These are phyloP conservation scores for Gyps fulvus DNA, from an alignment of 2,113 vertebrate genomes.

Conservation along the genomic window DNA sequence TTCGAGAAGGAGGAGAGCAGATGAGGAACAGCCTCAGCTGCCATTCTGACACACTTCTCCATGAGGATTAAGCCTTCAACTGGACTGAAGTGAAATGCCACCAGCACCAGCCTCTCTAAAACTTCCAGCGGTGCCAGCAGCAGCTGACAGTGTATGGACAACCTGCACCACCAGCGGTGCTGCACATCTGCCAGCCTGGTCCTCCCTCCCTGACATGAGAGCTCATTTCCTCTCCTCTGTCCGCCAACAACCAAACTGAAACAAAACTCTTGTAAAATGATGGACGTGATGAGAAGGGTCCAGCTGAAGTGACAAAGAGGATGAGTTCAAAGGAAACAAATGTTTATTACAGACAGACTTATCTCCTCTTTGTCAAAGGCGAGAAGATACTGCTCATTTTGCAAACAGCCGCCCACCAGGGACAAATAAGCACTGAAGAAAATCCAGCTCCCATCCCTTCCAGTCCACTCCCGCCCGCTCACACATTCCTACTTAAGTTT, in stretches of 20 bases:
- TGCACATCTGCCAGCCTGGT: not conserved
- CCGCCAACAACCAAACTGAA: not conserved
- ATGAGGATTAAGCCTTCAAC: not conserved
- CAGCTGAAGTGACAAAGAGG: not conserved
- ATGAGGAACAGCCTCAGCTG: not conserved
- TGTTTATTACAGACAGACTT: not conserved
- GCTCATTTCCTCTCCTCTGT: not conserved
- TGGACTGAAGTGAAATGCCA: not conserved
- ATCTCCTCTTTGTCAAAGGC: not conserved
- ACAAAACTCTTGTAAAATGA: not conserved
- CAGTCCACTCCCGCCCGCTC: not conserved
- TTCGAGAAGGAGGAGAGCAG: not conserved
- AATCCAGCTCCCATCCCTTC: not conserved
- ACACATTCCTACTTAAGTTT: not conserved
- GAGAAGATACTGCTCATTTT: not conserved
- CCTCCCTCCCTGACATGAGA: not conserved
- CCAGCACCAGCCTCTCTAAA: not conserved
- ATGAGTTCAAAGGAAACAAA: not conserved
- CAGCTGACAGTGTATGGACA: not conserved
- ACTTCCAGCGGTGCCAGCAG: not conserved
- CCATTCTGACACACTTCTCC: not conserved
- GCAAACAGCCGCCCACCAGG: not conserved
- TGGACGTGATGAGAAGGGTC: not conserved
- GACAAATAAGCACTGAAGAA: not conserved
- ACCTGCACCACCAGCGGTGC: not conserved